phyloP scores from a whole-genome alignment of 1,140 invertebrate species.

The Neodiprion virginianus region DNA sequence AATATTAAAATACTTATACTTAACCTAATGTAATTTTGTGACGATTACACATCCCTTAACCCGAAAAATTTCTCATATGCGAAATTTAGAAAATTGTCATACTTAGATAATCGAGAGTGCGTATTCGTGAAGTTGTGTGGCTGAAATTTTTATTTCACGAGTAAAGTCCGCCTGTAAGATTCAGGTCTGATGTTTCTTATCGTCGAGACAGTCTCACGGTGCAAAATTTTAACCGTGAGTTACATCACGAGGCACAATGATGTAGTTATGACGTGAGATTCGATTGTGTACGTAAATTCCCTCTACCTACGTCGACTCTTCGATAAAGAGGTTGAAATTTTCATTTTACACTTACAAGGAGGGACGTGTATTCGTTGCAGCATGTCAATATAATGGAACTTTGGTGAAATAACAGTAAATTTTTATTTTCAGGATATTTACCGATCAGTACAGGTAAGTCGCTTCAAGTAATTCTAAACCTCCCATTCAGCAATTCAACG shows the following conservation, averaged over 20 bases:
- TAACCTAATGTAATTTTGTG: neutral
- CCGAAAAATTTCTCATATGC: neutral
- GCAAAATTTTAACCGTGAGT: neutral
- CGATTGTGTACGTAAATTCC: neutral
- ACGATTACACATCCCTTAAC: constrained; percentile 5
- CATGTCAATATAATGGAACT: constrained; percentile 46
- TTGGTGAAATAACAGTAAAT: constrained; percentile 52
- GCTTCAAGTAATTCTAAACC: constrained; percentile 41
- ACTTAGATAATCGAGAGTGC: neutral
- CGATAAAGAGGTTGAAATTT: neutral
- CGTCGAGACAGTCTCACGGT: neutral
- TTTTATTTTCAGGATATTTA: constrained; percentile 61
- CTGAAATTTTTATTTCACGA: neutral
- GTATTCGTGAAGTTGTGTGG: neutral
- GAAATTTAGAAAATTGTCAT: too few relatives aligned
- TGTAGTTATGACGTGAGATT: too few relatives aligned
- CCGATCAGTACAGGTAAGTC: constrained; percentile 60
- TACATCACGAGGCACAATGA: too few relatives aligned
- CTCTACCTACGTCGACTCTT: neutral
- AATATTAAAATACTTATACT: neutral
- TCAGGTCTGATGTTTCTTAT: neutral
- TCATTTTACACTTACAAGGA: neutral
- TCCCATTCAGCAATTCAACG: constrained; percentile 34
- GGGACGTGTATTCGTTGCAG: constrained; percentile 22
- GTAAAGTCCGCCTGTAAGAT: too few relatives aligned